phyloP scores from a whole-genome alignment of 2,113 vertebrate genomes.

The Orcinus orca region DNA sequence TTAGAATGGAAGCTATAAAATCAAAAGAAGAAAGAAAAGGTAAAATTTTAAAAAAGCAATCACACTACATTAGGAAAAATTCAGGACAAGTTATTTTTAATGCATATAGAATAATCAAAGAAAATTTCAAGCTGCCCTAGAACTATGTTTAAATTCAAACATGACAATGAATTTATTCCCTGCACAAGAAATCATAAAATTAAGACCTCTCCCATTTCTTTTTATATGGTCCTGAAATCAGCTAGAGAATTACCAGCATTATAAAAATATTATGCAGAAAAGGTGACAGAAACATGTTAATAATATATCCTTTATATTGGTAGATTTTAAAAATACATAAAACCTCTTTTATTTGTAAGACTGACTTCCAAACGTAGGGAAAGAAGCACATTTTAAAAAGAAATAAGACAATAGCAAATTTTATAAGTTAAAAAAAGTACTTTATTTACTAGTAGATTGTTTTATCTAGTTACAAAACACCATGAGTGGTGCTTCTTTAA shows the following conservation, averaged over 20 bases:
- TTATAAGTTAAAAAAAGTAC: neutral
- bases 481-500: neutral
- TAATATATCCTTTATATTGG: neutral
- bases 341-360: neutral
- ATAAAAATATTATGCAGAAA: conserved; percentile 34
- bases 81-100: conserved; percentile 8
- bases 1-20: conserved; percentile 87
- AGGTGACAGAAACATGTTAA: neutral
- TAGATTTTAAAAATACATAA: conserved; percentile 19
- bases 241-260: conserved; percentile 1
- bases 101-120: conserved; percentile 27
- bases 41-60: conserved; percentile 42
- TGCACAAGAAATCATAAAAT: conserved; percentile 35
- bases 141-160: conserved; percentile 52
- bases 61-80: conserved; percentile 44
- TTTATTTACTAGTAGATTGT: neutral
- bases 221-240: neutral
- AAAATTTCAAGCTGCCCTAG: neutral
- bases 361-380: conserved; percentile 1
- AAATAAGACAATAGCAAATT: neutral
- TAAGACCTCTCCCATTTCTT: conserved; percentile 31
- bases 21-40: conserved; percentile 68
- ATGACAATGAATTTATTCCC: neutral
- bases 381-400: neutral
- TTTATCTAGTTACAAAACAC: conserved; percentile 19